phyloP scores from a whole-genome alignment of 2,888 invertebrate genomes.

The Epinotia bilunana region DNA sequence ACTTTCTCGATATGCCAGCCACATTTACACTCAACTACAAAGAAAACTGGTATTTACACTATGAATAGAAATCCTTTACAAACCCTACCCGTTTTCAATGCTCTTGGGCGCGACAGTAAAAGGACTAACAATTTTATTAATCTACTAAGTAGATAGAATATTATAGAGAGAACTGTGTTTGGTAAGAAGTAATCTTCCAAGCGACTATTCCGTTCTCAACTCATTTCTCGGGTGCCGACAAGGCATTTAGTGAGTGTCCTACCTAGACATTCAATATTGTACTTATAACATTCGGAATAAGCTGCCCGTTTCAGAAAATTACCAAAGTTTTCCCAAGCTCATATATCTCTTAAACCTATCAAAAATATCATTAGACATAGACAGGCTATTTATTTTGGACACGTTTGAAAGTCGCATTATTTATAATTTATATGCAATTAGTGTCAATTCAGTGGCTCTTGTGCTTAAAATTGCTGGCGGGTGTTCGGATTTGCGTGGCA shows the following conservation, averaged over 20 bases:
- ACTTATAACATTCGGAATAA: not conserved
- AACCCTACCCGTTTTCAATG: not conserved
- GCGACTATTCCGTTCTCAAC: too few relatives aligned
- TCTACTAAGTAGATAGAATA: too few relatives aligned
- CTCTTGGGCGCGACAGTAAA: not conserved
- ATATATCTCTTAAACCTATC: constrained; percentile 8
- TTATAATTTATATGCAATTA: constrained; percentile 63
- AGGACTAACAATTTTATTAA: too few relatives aligned
- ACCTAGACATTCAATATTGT: not conserved
- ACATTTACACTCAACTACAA: not conserved
- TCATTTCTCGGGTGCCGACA: not conserved
- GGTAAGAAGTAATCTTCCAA: too few relatives aligned
- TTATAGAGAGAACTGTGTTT: too few relatives aligned
- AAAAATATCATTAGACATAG: constrained; percentile 1
- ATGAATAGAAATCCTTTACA: too few relatives aligned
- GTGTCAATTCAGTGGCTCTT: constrained; percentile 54
- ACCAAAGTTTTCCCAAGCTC: not conserved
- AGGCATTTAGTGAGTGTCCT: not conserved
- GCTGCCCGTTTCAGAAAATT: not conserved
- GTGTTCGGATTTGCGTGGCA: constrained; percentile 42
- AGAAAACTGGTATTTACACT: too few relatives aligned
- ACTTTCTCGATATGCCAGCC: not conserved
- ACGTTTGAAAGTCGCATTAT: constrained; percentile 48
- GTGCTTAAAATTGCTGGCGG: constrained; percentile 49
- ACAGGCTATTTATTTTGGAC: constrained; percentile 17